These are phyloP conservation scores for Chaetodon trifascialis DNA, from an alignment of 2,113 vertebrate genomes.

Conservation along the genomic window DNA sequence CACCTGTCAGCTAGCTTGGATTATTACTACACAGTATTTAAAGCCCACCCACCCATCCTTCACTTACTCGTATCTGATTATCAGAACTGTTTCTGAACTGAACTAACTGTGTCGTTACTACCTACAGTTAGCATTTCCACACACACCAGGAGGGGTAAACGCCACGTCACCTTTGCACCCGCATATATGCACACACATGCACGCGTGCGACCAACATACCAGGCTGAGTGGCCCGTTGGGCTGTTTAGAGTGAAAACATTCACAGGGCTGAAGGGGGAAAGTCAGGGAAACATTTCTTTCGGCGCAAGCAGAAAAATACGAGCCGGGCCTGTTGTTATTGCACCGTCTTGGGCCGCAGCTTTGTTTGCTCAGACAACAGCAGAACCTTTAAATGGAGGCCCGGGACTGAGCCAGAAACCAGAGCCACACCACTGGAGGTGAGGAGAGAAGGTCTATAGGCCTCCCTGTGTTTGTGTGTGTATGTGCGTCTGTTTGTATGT, in stretches of 20 bases:
- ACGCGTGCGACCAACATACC: conserved; percentile 71
- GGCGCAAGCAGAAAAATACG: conserved; percentile 83
- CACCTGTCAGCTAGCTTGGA: not conserved
- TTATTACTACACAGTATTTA: not conserved
- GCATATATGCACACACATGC: conserved; percentile 48
- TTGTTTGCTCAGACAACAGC: conserved; percentile 86
- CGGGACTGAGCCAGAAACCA: conserved; percentile 75
- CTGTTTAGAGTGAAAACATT: conserved; percentile 87
- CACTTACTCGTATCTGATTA: conserved; percentile 21
- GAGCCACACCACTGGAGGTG: conserved; percentile 72
- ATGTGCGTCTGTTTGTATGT: conserved; percentile 37
- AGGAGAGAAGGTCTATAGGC: conserved; percentile 70
- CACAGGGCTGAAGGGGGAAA: conserved; percentile 81
- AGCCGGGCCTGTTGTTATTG: conserved; percentile 78
- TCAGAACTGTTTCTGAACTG: conserved; percentile 15
- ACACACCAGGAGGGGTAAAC: conserved; percentile 45
- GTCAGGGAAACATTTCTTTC: conserved; percentile 85
- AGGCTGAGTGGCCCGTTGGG: conserved; percentile 62
- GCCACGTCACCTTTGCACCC: conserved; percentile 48
- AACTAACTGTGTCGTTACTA: conserved; percentile 46
- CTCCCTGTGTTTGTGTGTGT: conserved; percentile 66
- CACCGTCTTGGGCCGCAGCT: conserved; percentile 76
- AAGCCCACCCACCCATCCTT: conserved; percentile 16
- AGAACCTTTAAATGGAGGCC: conserved; percentile 81
- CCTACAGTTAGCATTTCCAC: conserved; percentile 15